These are phyloP conservation scores for Rhipidura dahli DNA, from an alignment of 2,113 vertebrate species.

Conservation along the genomic window DNA sequence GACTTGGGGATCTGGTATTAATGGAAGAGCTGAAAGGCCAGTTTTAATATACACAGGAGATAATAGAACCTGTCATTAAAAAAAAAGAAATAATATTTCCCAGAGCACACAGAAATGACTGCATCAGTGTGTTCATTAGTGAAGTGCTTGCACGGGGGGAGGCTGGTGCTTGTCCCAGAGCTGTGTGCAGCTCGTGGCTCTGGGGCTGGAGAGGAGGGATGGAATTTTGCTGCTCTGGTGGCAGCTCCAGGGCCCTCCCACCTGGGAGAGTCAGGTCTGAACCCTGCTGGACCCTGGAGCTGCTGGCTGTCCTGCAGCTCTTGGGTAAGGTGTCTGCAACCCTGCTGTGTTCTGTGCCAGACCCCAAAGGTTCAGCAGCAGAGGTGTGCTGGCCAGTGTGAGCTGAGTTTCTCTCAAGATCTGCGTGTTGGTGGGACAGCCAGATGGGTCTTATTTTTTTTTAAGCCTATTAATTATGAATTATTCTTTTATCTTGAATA, in stretches of 20 bases:
- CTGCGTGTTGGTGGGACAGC: not conserved
- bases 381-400: rapidly evolving
- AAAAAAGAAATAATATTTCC: not conserved
- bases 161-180: not conserved
- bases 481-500: not conserved
- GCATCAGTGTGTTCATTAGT: not conserved
- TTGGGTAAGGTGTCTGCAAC: not conserved
- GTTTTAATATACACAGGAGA: not conserved
- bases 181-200: not conserved
- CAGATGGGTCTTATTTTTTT: not conserved
- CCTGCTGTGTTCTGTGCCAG: rapidly evolving
- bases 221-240: not conserved
- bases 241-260: not conserved
- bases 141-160: not conserved
- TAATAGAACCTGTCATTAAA: not conserved
- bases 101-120: not conserved
- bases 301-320: not conserved
- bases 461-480: not conserved
- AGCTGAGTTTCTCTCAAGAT: not conserved
- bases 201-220: not conserved
- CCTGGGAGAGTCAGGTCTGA: not conserved
- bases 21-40: not conserved
- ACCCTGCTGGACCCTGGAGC: not conserved
- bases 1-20: not conserved
- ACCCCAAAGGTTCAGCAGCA: not conserved